Conservation (phyloP, 2,888 invertebrate species). For the Parnassius orleans region DNA sequence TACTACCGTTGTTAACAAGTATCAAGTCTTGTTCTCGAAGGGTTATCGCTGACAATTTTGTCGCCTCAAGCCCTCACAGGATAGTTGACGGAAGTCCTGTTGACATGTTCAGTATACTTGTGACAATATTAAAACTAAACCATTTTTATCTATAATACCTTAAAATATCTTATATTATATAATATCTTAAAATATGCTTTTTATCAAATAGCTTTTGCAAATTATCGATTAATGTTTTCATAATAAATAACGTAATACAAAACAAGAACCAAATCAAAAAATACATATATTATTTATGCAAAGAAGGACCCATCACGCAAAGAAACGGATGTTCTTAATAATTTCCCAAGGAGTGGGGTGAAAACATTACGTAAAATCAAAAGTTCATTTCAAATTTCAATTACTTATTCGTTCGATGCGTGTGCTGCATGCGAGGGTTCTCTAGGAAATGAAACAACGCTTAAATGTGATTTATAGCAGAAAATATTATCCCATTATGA, state of each 20-base stretch:
- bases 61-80: constrained; percentile 34
- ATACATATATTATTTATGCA: constrained; percentile 44
- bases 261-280: constrained; percentile 39
- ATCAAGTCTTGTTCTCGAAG: constrained; percentile 36
- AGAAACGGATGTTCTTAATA: constrained; percentile 73
- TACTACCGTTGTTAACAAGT: constrained; percentile 47
- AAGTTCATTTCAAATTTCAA: constrained; percentile 79
- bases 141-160: background rate
- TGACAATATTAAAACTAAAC: background rate
- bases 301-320: constrained; percentile 52
- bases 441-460: constrained; percentile 79
- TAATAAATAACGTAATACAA: constrained; percentile 27
- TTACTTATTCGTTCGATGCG: constrained; percentile 78
- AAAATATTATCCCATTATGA: constrained; percentile 74
- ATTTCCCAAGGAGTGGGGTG: constrained; percentile 67
- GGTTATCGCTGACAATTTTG: constrained; percentile 52
- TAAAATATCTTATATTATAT: too few relatives aligned
- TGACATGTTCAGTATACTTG: constrained; percentile 5
- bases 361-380: constrained; percentile 74
- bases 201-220: too few relatives aligned
- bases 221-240: too few relatives aligned
- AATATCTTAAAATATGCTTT: too few relatives aligned
- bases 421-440: constrained; percentile 67
- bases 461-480: constrained; percentile 76
- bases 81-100: constrained; percentile 24